Base-by-base conservation (phyloP, 2,797 vertebrate genomes). In the Lates japonicus region DNA sequence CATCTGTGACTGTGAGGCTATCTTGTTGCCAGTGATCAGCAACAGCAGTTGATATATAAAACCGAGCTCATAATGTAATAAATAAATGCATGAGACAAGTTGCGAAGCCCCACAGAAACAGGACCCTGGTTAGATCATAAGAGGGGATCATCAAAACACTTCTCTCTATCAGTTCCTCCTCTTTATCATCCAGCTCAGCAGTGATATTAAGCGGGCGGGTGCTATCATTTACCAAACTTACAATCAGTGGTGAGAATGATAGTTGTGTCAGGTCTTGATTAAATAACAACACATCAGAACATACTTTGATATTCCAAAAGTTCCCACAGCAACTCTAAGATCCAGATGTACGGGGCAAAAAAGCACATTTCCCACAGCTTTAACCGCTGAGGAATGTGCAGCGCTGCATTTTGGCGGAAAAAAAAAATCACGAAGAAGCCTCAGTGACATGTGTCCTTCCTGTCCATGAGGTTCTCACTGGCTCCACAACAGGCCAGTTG, bases 171-270 rank as follows among this genome's bases (percentile, higher is more conserved):
- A 6, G 8, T 35, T 69, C 6, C 17, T 25, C 1, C 29, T 66
- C 20, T 70, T 78, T 70, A 75, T 29, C 51, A 57, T 79, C 9
- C 76, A 54, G 62, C 76, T 82, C 46, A 76, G 65, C 73, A 51
- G 29, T 42, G 67, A 69, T 39, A 29, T 42, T 41, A 25, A 46
- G 42, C 39, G 3, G 54, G 73, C 51, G 80, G 76, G 22, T 48
- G 69, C 68, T 76, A 76, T 80, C 65, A 83, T 80, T 89, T 86
- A 77, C 78, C 75, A 64, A 84, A 77, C 52, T 22, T 66, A 61
- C 80, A 89, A 86, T 87, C 80, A 87, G 61, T 78, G 54, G 58
- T 54, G 25, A 54, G 66, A 78, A 52, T n/a, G 49, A 73, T 39
- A 46, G 42, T 31, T 35, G 49, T 78, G 63, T 73, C 29, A 29